Evolutionary conservation across 2,888 invertebrate species (phyloP).

Genomic region (Amiota minor): DNA sequence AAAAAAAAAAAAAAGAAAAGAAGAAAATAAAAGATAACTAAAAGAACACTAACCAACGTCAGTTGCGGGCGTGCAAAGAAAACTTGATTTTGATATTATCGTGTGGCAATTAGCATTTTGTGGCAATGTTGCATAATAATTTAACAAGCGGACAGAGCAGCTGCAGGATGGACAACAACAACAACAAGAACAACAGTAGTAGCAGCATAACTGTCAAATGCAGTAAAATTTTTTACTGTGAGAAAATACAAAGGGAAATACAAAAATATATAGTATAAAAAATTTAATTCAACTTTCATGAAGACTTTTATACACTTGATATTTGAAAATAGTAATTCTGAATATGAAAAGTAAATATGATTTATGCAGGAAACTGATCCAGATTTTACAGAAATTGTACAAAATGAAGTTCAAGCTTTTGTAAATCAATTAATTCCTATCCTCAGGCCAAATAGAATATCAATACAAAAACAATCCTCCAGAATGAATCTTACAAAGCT

Average conservation of each 20-base stretch:
- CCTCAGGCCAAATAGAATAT: no score
- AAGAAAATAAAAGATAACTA: slow-evolving; percentile 8
- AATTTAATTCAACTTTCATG: no score
- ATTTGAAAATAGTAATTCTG: no score
- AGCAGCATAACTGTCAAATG: slow-evolving; percentile 40
- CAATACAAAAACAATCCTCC: no score
- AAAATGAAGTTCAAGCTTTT: no score
- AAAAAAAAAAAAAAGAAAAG: slow-evolving; percentile 3
- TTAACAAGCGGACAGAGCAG: slow-evolving; percentile 52
- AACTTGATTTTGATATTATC: slow-evolving; percentile 57
- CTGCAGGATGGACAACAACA: slow-evolving; percentile 39
- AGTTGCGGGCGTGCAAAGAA: slow-evolving; percentile 31
- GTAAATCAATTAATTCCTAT: no score
- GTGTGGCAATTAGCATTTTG: slow-evolving; percentile 66
- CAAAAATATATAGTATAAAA: no score
- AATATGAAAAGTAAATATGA: no score
- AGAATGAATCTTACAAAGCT: no score
- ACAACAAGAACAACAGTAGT: slow-evolving; percentile 33
- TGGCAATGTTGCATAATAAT: slow-evolving; percentile 67
- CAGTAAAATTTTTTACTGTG: slow-evolving; percentile 8
- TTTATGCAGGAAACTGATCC: no score
- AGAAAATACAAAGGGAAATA: slow-evolving; percentile 15
- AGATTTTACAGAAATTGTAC: no score
- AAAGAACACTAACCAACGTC: slow-evolving; percentile 18
- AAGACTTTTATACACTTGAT: no score